Conservation (phyloP, 2,888 invertebrate species). For the Drosophila longiperda region DNA sequence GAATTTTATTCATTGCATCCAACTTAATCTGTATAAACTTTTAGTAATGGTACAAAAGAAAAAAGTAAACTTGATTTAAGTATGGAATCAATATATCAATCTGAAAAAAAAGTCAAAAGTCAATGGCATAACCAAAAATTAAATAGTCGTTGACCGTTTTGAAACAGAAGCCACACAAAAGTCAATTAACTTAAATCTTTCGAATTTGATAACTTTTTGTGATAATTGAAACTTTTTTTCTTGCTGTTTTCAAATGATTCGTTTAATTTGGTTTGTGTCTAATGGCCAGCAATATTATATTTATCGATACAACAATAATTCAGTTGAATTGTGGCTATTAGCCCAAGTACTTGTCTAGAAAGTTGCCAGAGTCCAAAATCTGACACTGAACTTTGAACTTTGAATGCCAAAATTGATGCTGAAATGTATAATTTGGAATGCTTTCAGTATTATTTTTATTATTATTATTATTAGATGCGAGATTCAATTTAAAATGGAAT, state of each 20-base stretch:
- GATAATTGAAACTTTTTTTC: constrained; percentile 10
- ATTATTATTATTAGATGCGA: neutral
- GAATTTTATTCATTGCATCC: neutral
- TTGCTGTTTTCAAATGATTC: neutral
- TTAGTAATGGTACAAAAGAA: neutral
- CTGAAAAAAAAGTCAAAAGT: constrained; percentile 6
- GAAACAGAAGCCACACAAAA: constrained; percentile 30
- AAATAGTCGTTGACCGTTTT: constrained; percentile 32
- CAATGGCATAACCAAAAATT: constrained; percentile 23
- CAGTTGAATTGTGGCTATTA: neutral
- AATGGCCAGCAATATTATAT: constrained; percentile 1
- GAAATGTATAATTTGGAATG: neutral
- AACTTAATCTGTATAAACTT: neutral
- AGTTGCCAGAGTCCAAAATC: neutral
- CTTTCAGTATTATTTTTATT: neutral
- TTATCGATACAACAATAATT: neutral
- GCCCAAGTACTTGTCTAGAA: constrained; percentile 18
- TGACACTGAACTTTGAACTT: neutral
- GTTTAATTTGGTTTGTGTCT: constrained; percentile 5
- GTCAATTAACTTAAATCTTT: constrained; percentile 27
- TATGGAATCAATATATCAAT: neutral
- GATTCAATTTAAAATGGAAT: neutral
- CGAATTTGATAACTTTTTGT: constrained; percentile 5
- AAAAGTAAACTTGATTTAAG: neutral
- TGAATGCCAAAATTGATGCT: neutral